Percentiles rank a stretch among this genome's conserved stretches.
These are phyloP conservation scores for Caenorhabditis japonica DNA, from an alignment of 2,888 invertebrate genomes.

Conservation along the genomic window DNA sequence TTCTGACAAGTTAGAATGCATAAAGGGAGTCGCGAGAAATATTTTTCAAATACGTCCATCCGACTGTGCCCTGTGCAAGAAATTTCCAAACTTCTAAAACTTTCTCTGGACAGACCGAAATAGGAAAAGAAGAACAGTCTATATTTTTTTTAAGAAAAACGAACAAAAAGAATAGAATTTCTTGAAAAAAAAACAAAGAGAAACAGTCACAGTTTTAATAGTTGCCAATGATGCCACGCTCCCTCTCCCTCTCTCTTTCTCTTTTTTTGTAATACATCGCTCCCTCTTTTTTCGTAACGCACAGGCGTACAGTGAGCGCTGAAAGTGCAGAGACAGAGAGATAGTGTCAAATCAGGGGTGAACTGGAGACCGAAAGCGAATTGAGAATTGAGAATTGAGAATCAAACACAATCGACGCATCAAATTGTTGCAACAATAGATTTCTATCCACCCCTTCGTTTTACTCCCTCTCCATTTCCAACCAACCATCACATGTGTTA, in stretches of 20 bases:
- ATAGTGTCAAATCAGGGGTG: constrained; percentile 21
- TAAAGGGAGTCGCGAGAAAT: too few species aligned
- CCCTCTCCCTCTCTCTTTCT: constrained; percentile 11
- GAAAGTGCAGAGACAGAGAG: constrained; percentile 1
- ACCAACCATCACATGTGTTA: neutral
- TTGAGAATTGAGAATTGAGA: neutral
- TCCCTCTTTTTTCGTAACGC: neutral
- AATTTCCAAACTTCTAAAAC: neutral
- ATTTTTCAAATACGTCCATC: too few species aligned
- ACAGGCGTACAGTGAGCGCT: neutral
- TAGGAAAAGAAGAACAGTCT: too few species aligned
- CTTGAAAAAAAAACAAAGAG: neutral
- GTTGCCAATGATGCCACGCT: constrained; percentile 31
- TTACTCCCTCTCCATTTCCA: constrained; percentile 9
- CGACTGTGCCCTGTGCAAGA: too few species aligned
- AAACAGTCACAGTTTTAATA: constrained; percentile 37
- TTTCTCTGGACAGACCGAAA: neutral
- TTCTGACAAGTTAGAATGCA: too few species aligned
- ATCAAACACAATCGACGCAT: constrained; percentile 32
- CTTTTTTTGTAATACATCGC: constrained; percentile 5
- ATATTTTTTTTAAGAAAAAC: too few species aligned
- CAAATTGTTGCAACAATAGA: constrained; percentile 44
- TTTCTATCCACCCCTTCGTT: constrained; percentile 32
- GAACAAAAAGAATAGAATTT: constrained; percentile 1
- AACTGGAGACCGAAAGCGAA: constrained; percentile 3